Conservation (phyloP, 2,888 invertebrate genomes). For the Sesia apiformis region DNA sequence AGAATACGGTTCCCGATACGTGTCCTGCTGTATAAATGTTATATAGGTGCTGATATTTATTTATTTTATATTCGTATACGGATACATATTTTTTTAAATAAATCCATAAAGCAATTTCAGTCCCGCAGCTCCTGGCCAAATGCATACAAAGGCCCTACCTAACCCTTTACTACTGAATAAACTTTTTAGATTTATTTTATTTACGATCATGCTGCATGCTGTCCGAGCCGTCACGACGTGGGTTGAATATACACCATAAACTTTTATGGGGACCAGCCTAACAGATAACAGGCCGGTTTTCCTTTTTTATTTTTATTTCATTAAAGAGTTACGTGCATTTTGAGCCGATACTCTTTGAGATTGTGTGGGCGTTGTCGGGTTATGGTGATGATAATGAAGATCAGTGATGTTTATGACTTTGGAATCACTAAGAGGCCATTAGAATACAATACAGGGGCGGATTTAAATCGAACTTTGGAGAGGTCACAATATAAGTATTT, state of each 20-base stretch:
- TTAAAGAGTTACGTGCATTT: constrained; percentile 3
- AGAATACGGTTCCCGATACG: too few relatives aligned
- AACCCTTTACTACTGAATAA: constrained; percentile 32
- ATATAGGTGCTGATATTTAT: too few relatives aligned
- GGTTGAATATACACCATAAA: constrained; percentile 42
- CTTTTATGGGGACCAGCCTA: constrained; percentile 36
- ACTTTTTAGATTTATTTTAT: constrained; percentile 28
- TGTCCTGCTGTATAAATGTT: too few relatives aligned
- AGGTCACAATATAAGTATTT: too few relatives aligned
- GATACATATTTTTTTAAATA: too few relatives aligned
- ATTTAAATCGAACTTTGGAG: too few relatives aligned
- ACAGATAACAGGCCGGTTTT: constrained; percentile 25
- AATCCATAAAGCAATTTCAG: too few relatives aligned
- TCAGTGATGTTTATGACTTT: not conserved
- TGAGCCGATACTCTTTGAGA: not conserved
- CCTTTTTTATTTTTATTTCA: constrained; percentile 24
- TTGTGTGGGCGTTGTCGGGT: not conserved
- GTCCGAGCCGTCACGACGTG: constrained; percentile 20
- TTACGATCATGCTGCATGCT: constrained; percentile 16
- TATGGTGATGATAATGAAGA: not conserved
- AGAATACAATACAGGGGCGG: too few relatives aligned
- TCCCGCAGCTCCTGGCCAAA: constrained; percentile 4
- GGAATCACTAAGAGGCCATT: too few relatives aligned
- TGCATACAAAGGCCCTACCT: constrained; percentile 11
- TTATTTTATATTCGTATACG: too few relatives aligned